Percentiles rank a stretch among this genome's conserved stretches.
Evolutionary conservation across 2,113 vertebrate genomes (phyloP).

Genomic region (Heterochromis multidens): DNA sequence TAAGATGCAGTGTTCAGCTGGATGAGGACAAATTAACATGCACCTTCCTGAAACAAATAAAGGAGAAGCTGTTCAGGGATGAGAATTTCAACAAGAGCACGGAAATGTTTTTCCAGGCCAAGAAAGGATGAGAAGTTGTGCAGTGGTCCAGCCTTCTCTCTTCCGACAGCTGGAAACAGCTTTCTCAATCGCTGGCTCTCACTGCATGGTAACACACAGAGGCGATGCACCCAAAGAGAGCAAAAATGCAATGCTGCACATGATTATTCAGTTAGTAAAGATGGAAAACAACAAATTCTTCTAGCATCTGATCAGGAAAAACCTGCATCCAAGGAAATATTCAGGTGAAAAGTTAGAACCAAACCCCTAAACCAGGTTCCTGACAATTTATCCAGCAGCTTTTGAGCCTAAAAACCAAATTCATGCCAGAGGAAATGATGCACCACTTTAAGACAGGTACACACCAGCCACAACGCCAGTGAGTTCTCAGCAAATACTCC

Average conservation of each 20-base stretch:
- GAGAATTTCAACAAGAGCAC: neutral
- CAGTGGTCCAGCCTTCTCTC: neutral
- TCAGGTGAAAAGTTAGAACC: neutral
- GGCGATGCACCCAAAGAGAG: neutral
- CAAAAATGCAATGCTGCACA: neutral
- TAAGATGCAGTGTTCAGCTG: neutral
- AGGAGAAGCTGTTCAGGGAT: neutral
- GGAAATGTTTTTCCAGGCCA: conserved; percentile 29
- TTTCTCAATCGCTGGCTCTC: neutral
- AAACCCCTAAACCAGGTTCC: neutral
- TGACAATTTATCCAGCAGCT: neutral
- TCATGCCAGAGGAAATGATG: neutral
- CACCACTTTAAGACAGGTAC: neutral
- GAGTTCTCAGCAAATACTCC: neutral
- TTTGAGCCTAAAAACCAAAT: neutral
- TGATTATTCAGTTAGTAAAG: neutral
- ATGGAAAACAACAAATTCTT: neutral
- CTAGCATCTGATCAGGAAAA: neutral
- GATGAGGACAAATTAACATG: conserved; percentile 16
- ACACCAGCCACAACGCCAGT: neutral
- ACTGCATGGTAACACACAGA: neutral
- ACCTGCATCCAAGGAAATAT: neutral
- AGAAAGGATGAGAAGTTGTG: neutral
- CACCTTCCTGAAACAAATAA: conserved; percentile 14
- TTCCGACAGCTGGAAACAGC: neutral